A percentile compares a stretch with the other conserved stretches of the same genome.
These are phyloP conservation scores for Acanthosepion pharaonis DNA, from an alignment of 2,888 invertebrate genomes.

Conservation along the genomic window DNA sequence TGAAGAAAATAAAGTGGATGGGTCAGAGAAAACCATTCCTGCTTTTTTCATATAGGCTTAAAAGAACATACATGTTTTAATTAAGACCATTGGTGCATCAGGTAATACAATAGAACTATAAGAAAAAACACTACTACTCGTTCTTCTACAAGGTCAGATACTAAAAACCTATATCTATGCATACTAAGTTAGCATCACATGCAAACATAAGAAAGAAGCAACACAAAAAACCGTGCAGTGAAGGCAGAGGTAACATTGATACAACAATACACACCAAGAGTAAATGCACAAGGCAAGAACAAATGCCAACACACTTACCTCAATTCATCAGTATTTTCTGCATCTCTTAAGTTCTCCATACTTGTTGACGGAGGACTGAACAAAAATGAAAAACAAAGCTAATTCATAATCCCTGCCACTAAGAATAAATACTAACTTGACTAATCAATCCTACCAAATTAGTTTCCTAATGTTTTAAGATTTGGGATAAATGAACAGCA, in stretches of 20 bases:
- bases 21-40: too few species aligned
- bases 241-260: not conserved
- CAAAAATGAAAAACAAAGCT: conserved; percentile 14
- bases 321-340: not conserved
- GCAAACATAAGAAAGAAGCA: not conserved
- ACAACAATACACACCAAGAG: not conserved
- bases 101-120: too few species aligned
- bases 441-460: not conserved
- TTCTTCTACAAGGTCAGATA: not conserved
- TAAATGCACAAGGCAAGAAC: conserved; percentile 21
- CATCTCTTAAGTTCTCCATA: not conserved
- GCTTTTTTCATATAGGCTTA: not conserved
- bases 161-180: not conserved
- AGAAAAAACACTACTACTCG: not conserved
- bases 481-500: not conserved
- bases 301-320: not conserved
- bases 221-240: not conserved
- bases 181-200: not conserved
- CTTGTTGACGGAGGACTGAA: conserved; percentile 23
- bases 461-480: not conserved
- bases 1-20: too few species aligned
- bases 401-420: conserved; percentile 4
- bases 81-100: not conserved
- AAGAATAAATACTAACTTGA: not conserved
- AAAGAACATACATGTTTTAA: not conserved